Percentiles rank a stretch among this genome's conserved stretches.
Conservation (phyloP, 1,140 invertebrate species). For the Oncopeltus fasciatus region DNA sequence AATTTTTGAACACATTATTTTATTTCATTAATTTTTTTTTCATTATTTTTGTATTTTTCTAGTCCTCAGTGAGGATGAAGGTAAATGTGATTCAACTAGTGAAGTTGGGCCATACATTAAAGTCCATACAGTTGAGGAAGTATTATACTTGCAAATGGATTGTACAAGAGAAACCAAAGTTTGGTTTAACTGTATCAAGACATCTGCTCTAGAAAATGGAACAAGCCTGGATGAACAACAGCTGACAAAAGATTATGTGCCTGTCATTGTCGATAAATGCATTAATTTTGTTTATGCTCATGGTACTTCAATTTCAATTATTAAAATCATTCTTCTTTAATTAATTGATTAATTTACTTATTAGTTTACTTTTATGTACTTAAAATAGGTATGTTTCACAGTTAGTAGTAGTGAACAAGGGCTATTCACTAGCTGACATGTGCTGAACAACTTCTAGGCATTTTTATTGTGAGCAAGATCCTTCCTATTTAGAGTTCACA, state of each 20-base stretch:
- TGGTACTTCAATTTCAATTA: too few relatives aligned
- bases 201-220: slow-evolving; percentile 62
- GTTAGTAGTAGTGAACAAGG: too few relatives aligned
- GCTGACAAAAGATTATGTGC: slow-evolving; percentile 69
- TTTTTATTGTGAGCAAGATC: too few relatives aligned
- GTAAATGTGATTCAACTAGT: slow-evolving; percentile 21
- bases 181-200: slow-evolving; percentile 57
- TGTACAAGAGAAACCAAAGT: slow-evolving; percentile 34
- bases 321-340: too few relatives aligned
- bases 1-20: too few relatives aligned
- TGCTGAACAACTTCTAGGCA: too few relatives aligned
- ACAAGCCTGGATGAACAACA: slow-evolving; percentile 64
- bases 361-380: too few relatives aligned
- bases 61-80: slow-evolving; percentile 36
- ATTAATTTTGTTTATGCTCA: slow-evolving; percentile 74
- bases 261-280: slow-evolving; percentile 79
- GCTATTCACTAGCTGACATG: too few relatives aligned
- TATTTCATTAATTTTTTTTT: too few relatives aligned
- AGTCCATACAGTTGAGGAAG: slow-evolving; percentile 44
- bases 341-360: too few relatives aligned
- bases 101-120: slow-evolving; percentile 46
- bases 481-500: too few relatives aligned
- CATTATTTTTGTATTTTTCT: slow-evolving; percentile 14
- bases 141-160: slow-evolving; percentile 56
- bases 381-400: too few relatives aligned